Evolutionary conservation across 1,140 invertebrate genomes (phyloP).

Genomic region (Halictus rubicundus): DNA sequence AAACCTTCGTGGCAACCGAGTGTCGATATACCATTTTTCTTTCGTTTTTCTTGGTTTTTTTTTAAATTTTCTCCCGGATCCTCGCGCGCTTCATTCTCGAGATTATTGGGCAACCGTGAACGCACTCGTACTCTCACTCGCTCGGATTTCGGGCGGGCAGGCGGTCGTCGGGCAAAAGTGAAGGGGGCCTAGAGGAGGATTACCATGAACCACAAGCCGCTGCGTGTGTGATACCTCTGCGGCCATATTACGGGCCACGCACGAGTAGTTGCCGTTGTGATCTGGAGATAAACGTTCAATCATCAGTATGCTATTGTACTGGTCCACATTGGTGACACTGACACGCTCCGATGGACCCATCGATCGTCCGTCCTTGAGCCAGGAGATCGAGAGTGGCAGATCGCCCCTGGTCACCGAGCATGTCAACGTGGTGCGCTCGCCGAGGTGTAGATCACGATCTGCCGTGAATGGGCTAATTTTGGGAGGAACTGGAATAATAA

Average conservation of each 20-base stretch:
- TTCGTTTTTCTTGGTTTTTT: not conserved
- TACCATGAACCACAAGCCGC: conserved; percentile 90
- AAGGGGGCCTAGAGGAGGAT: conserved; percentile 79
- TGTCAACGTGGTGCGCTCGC: conserved; percentile 87
- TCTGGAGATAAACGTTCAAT: conserved; percentile 89
- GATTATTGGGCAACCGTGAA: conserved; percentile 39
- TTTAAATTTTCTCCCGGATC: not conserved
- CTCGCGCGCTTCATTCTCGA: conserved; percentile 53
- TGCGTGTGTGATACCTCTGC: conserved; percentile 88
- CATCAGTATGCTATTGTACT: conserved; percentile 89
- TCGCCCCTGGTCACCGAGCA: conserved; percentile 90
- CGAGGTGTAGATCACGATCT: conserved; percentile 87
- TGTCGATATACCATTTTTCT: not conserved
- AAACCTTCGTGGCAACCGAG: no score
- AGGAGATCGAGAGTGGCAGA: conserved; percentile 87
- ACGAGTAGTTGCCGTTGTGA: conserved; percentile 90
- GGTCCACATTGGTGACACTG: conserved; percentile 87
- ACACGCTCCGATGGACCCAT: conserved; percentile 84
- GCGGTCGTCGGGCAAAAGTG: conserved; percentile 71
- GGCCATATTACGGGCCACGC: conserved; percentile 86
- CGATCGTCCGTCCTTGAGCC: conserved; percentile 88
- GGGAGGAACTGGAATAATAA: conserved; percentile 87
- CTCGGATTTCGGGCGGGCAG: conserved; percentile 73
- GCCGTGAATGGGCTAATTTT: conserved; percentile 90
- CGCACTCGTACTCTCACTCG: conserved; percentile 61